Base-by-base conservation (phyloP, 2,797 vertebrate genomes). In the Ispidina picta region DNA sequence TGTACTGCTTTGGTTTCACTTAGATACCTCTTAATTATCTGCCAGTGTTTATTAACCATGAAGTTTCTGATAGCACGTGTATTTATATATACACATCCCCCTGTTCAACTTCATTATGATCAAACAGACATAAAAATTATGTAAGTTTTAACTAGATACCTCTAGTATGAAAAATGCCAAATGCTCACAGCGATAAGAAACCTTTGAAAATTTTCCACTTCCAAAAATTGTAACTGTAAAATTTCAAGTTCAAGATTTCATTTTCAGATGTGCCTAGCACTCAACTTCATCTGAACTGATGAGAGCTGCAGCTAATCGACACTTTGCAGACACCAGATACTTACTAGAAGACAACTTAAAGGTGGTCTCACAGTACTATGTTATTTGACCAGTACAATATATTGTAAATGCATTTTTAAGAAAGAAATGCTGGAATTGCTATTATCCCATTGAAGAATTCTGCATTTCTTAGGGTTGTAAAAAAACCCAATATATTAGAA, bases 361-460 rank as follows among this genome's bases (percentile, higher is more conserved):
- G 33, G 31, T 46, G 10, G 8, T 33, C 44, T 86, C 37, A 68
- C 62, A 68, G 46, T 10, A 26, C 2, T 35, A 14, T 49, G 41
- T n/a, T 81, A 37, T 33, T 78, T 92, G 37, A 52, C 21, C 44
- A 49, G 13, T 33, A 55, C 22, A 35, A 8, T 63, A 5, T 31
- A 75, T 16, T 41, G 39, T 72, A 58, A 65, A 62, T 1, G 5
- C 26, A 15, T n/a, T 86, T 88, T 74, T 51, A 82, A 83, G 78
- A n/a, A 90, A 78, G 56, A 90, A 76, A 49, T 84, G 35, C n/a
- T 91, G 64, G 15, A 37, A 79, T 71, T 86, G 64, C 54, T 86
- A 8, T 35, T 63, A 41, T 20, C 26, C 41, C 12, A 25, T 8
- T 64, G 44, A 55, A 44, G 35, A 73, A 9, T 73, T 89, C 23